Conservation (phyloP, 2,113 vertebrate genomes). For the Emberiza fucata region DNA sequence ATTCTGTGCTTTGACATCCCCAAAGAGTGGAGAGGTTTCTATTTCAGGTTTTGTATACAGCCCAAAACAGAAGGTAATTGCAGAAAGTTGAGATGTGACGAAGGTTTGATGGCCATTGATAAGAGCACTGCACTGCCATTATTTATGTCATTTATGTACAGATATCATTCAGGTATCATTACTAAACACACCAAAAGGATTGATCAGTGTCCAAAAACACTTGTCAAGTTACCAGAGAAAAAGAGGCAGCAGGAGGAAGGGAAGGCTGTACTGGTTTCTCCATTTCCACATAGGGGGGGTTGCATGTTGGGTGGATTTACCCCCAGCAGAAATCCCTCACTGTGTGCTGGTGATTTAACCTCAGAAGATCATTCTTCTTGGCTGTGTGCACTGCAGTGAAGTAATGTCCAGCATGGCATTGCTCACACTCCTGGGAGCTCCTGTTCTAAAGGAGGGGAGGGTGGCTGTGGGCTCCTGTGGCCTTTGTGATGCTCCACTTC, state of each 20-base stretch:
- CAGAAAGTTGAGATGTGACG: not conserved
- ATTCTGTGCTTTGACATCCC: not conserved
- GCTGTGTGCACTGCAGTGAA: not conserved
- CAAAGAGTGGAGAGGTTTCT: not conserved
- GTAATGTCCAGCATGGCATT: not conserved
- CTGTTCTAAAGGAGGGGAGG: not conserved
- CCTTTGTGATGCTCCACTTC: not conserved
- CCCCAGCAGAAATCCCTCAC: not conserved
- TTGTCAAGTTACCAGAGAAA: not conserved
- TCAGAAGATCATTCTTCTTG: not conserved
- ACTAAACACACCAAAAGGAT: not conserved
- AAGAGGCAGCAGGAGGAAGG: not conserved
- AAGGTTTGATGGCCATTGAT: not conserved
- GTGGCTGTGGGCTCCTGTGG: accelerated
- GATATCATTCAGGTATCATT: not conserved
- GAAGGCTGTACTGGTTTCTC: not conserved
- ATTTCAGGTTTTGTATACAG: not conserved
- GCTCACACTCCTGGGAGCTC: not conserved
- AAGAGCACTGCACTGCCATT: not conserved
- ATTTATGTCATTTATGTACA: not conserved
- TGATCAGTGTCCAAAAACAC: not conserved
- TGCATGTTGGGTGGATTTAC: accelerated
- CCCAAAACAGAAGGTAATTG: not conserved
- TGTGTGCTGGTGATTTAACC: not conserved
- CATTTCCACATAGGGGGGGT: not conserved